These are phyloP conservation scores for Rhingia campestris DNA, from an alignment of 2,888 invertebrate genomes.

Conservation along the genomic window DNA sequence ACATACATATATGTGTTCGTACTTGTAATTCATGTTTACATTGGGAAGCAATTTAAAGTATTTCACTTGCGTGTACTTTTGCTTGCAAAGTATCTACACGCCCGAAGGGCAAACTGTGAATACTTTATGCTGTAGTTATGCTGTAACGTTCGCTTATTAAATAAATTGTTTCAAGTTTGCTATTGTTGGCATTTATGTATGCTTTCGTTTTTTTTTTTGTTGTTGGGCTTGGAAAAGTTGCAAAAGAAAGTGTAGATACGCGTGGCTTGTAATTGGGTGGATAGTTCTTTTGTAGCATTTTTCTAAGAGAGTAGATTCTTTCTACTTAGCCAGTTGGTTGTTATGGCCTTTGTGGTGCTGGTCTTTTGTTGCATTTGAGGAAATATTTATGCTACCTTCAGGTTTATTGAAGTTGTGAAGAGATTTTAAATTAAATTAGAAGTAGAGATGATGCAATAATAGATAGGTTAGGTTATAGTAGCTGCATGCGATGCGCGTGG, in stretches of 20 bases:
- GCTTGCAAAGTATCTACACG: constrained; percentile 3
- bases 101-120: constrained; percentile 15
- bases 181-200: constrained; percentile 1
- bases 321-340: too few relatives aligned
- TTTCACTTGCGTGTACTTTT: constrained; percentile 22
- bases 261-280: background rate
- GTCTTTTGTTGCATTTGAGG: too few relatives aligned
- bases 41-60: constrained; percentile 50
- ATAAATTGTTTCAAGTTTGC: background rate
- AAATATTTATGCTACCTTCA: too few relatives aligned
- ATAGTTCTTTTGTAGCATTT: background rate
- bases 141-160: constrained; percentile 8
- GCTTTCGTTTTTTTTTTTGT: background rate
- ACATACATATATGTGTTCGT: background rate
- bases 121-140: background rate
- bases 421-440: too few relatives aligned
- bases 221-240: background rate
- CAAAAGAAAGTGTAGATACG: background rate
- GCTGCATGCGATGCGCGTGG: too few relatives aligned
- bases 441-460: too few relatives aligned
- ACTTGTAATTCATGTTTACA: constrained; percentile 37
- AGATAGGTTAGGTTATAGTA: too few relatives aligned
- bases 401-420: too few relatives aligned
- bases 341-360: too few relatives aligned
- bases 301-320: background rate